Conservation (phyloP, 2,888 invertebrate genomes). For the Matsumyia berberina region DNA sequence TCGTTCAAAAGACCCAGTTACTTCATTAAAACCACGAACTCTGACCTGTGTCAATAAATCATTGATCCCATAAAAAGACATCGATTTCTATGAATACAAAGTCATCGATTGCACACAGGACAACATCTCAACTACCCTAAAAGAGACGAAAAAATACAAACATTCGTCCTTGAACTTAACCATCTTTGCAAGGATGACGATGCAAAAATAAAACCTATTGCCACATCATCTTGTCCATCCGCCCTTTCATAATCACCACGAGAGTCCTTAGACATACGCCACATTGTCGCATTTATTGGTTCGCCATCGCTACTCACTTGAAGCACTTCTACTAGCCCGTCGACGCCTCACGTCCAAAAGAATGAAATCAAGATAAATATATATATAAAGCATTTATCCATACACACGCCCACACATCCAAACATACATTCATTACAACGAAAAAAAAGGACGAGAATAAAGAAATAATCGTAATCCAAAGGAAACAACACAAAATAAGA, state of each 20-base stretch:
- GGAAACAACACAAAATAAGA: conserved; percentile 16
- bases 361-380: conserved; percentile 39
- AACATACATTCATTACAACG: conserved; percentile 9
- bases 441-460: conserved; percentile 53
- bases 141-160: background rate
- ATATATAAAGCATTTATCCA: conserved; percentile 35
- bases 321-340: conserved; percentile 7
- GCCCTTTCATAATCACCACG: conserved; percentile 38
- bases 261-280: conserved; percentile 43
- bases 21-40: background rate
- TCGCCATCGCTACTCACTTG: conserved; percentile 38
- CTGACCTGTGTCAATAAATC: conserved; percentile 24
- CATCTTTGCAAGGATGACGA: background rate
- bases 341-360: background rate
- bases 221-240: conserved; percentile 34
- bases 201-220: background rate
- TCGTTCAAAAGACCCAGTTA: background rate
- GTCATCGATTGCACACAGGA: conserved; percentile 25
- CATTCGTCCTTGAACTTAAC: conserved; percentile 49
- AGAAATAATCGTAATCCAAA: conserved; percentile 60
- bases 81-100: conserved; percentile 33
- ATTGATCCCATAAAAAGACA: conserved; percentile 17
- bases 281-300: conserved; percentile 54
- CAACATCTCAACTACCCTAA: conserved; percentile 13
- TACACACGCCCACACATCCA: conserved; percentile 18